Percentiles rank a stretch among this genome's conserved stretches.
These are phyloP conservation scores for Bhutanitis thaidina DNA, from an alignment of 2,888 invertebrate genomes.

Conservation along the genomic window DNA sequence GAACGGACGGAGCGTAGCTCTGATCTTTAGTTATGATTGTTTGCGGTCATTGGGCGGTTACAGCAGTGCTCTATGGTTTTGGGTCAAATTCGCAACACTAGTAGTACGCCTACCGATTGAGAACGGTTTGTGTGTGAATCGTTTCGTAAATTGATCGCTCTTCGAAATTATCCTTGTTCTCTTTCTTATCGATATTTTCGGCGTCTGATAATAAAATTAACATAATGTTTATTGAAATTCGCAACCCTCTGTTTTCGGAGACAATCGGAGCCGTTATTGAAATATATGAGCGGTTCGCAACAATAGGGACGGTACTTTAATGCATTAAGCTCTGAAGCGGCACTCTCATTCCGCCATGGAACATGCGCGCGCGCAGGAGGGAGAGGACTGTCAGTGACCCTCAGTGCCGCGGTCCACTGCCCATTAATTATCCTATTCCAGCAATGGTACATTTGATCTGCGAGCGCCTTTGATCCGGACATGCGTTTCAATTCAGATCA, in stretches of 20 bases:
- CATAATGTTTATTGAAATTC: conserved; percentile 5
- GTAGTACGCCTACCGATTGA: conserved; percentile 7
- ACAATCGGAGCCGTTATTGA: conserved; percentile 21
- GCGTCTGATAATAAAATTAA: not conserved
- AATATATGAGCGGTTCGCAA: conserved; percentile 23
- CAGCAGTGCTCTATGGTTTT: conserved; percentile 32
- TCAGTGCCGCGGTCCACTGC: conserved; percentile 42
- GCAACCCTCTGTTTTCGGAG: conserved; percentile 15
- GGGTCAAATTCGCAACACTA: conserved; percentile 27
- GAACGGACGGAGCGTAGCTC: conserved; percentile 44
- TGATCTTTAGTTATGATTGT: conserved; percentile 45
- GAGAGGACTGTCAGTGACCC: conserved; percentile 61
- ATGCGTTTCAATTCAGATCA: conserved; percentile 39
- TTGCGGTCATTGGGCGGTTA: conserved; percentile 45
- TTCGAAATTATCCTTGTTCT: not conserved
- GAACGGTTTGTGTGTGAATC: not conserved
- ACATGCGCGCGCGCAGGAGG: conserved; percentile 25
- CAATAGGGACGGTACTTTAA: conserved; percentile 27
- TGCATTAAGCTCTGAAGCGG: conserved; percentile 32
- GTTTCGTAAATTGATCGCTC: not conserved
- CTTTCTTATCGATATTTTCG: conserved; percentile 1
- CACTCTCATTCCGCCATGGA: conserved; percentile 28
- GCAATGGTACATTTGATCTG: conserved; percentile 52
- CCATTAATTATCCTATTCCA: conserved; percentile 75
- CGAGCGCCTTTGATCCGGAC: conserved; percentile 59